These are phyloP conservation scores for Pseudomugil gertrudae DNA, from an alignment of 2,797 vertebrate genomes.

Conservation along the genomic window DNA sequence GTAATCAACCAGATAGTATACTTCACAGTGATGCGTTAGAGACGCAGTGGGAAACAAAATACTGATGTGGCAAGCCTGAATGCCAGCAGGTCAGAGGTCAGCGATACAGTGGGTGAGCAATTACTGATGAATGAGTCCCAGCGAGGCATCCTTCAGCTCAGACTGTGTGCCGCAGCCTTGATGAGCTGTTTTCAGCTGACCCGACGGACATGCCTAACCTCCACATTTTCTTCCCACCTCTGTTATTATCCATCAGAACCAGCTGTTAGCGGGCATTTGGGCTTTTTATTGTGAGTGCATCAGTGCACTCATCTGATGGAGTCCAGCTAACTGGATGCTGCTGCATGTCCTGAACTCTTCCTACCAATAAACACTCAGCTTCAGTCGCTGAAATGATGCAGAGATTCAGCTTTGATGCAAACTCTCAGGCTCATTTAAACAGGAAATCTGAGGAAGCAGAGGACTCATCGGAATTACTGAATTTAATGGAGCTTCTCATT, in stretches of 20 bases:
- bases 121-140: slow-evolving; percentile 47
- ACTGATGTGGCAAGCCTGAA: slow-evolving; percentile 23
- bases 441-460: not conserved
- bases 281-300: slow-evolving; percentile 26
- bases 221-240: slow-evolving; percentile 20
- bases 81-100: slow-evolving; percentile 43
- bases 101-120: slow-evolving; percentile 28
- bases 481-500: not conserved
- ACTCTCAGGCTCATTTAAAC: not conserved
- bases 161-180: slow-evolving; percentile 9
- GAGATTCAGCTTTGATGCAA: too few relatives aligned
- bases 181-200: slow-evolving; percentile 21
- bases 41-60: slow-evolving; percentile 4
- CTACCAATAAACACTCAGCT: slow-evolving; percentile 10
- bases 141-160: slow-evolving; percentile 27
- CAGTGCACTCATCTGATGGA: slow-evolving; percentile 4
- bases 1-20: not conserved
- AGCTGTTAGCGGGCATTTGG: slow-evolving; percentile 11
- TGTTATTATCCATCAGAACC: slow-evolving; percentile 15
- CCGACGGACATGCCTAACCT: not conserved
- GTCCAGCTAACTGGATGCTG: slow-evolving; percentile 10
- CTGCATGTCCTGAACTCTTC: slow-evolving; percentile 16
- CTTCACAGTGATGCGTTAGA: slow-evolving; percentile 4
- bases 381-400: not conserved
- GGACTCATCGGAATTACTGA: not conserved